Percentiles rank a stretch among this genome's conserved stretches.
These are phyloP conservation scores for Siphlonurus alternatus DNA, from an alignment of 2,888 invertebrate species.

Conservation along the genomic window DNA sequence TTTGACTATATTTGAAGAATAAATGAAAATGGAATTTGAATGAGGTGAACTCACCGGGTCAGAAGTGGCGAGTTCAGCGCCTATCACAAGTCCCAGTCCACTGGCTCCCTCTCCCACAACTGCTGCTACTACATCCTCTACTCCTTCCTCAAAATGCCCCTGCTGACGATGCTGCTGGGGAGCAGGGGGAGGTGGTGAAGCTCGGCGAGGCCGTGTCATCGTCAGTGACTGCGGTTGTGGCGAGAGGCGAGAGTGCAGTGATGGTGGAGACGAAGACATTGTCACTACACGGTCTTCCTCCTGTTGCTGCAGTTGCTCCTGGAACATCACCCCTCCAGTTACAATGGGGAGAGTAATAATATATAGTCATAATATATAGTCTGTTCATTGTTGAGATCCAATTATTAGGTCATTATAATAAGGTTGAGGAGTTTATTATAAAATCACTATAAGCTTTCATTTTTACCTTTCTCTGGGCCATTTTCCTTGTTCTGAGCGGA, in stretches of 20 bases:
- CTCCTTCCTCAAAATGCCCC: conserved; percentile 20
- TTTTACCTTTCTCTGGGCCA: conserved; percentile 7
- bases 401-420: too few species aligned
- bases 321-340: background rate
- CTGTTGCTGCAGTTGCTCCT: background rate
- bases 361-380: too few species aligned
- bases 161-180: background rate
- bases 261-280: background rate
- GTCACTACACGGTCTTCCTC: background rate
- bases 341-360: too few species aligned
- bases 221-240: background rate
- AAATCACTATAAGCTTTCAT: too few species aligned
- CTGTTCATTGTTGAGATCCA: too few species aligned
- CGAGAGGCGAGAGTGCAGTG: background rate
- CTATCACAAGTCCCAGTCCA: conserved; percentile 44
- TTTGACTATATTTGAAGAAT: too few species aligned
- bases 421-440: too few species aligned
- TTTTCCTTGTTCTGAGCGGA: conserved; percentile 38
- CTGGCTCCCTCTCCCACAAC: conserved; percentile 16
- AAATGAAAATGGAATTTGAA: too few species aligned
- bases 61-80: conserved; percentile 43
- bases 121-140: conserved; percentile 19
- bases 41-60: conserved; percentile 47
- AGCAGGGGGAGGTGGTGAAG: background rate
- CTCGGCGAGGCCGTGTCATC: background rate